Conservation (phyloP, 2,797 vertebrate genomes). For the Pangasius mekongensis region DNA sequence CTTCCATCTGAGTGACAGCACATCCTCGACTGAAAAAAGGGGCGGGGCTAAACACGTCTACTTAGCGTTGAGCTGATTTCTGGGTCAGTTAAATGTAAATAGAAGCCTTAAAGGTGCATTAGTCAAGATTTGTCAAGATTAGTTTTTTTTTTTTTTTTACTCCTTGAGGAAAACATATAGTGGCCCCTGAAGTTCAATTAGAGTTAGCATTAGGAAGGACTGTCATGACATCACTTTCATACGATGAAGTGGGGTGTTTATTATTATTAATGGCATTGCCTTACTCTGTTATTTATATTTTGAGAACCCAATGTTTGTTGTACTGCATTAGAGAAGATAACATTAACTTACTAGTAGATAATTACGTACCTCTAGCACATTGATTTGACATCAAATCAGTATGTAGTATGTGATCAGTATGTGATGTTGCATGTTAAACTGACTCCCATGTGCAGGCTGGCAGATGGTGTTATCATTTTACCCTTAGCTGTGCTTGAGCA, state of each 20-base stretch:
- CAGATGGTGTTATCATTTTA: neutral
- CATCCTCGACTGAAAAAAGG: no score
- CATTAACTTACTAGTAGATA: neutral
- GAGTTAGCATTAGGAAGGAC: neutral
- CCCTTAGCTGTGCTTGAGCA: neutral
- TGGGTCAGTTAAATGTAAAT: neutral
- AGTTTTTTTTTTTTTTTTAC: neutral
- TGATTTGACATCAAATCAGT: neutral
- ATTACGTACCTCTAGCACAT: neutral
- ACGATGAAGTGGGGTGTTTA: neutral
- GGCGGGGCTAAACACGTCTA: neutral
- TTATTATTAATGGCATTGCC: neutral
- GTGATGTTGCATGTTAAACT: neutral
- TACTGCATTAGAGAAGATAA: neutral
- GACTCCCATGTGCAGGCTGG: neutral
- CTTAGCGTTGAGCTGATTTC: neutral
- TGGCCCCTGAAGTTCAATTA: neutral
- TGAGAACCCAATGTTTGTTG: neutral
- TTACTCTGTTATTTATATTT: neutral
- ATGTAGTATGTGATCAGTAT: neutral
- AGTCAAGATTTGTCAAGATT: neutral
- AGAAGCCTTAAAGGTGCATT: neutral
- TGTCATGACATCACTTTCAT: neutral
- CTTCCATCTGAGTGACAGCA: neutral
- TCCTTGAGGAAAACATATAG: neutral